Evolutionary conservation across 1,140 invertebrate species (phyloP).

Genomic region (Mactra quadrangularis): DNA sequence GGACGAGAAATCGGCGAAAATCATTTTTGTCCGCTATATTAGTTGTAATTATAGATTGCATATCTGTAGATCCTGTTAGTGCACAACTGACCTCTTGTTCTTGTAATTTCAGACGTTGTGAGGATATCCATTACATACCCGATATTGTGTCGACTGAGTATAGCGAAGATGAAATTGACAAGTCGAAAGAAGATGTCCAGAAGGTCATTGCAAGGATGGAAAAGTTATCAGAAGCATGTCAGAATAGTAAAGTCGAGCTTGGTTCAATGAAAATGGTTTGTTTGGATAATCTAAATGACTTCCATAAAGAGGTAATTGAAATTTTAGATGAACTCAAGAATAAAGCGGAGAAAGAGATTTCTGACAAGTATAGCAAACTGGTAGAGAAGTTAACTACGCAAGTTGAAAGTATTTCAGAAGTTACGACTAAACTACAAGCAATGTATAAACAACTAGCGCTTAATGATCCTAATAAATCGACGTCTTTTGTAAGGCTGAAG

Average conservation of each 20-base stretch:
- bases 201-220: slow-evolving; percentile 1
- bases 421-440: background rate
- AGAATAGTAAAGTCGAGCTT: background rate
- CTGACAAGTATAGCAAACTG: background rate
- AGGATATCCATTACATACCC: slow-evolving; percentile 44
- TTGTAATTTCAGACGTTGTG: slow-evolving; percentile 18
- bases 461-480: slow-evolving; percentile 26
- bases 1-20: too few relatives aligned
- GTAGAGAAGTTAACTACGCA: slow-evolving; percentile 5
- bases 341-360: slow-evolving; percentile 10
- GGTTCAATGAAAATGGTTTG: background rate
- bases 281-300: background rate
- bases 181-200: background rate
- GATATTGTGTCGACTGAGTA: slow-evolving; percentile 11
- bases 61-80: too few relatives aligned
- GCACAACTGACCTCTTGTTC: too few relatives aligned
- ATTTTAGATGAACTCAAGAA: slow-evolving; percentile 20
- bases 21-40: too few relatives aligned
- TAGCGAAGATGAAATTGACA: background rate
- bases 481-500: slow-evolving; percentile 19
- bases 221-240: background rate
- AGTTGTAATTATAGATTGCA: too few relatives aligned
- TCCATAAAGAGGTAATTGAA: slow-evolving; percentile 20
- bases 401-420: background rate
- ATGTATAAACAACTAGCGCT: background rate